Base-by-base conservation (phyloP, 1,140 invertebrate genomes). In the Trachelipus rathkii region DNA sequence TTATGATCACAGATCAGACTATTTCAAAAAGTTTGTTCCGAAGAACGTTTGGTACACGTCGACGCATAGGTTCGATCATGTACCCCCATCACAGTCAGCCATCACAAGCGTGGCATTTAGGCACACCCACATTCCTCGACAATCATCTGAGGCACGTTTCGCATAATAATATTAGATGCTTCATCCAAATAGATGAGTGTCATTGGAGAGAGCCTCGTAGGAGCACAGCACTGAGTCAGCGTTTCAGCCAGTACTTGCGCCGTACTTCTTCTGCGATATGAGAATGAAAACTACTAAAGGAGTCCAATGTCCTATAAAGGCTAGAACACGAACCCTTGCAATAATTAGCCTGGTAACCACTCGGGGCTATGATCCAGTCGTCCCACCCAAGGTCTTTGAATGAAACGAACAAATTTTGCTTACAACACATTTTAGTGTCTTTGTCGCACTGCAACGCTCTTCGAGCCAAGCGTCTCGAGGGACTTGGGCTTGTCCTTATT, bases 71-170 rank as follows among this genome's bases (percentile, higher is more conserved):
- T 33, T 33, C 33, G 33, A 60, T 19, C 50, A 4, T 19, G 19
- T 74, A 75, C 74, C 74, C 70, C 74, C 19, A 77, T 81, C 80
- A 81, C 80, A 81, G 80, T 78, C 77, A 76, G 76, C 75, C 78
- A 79, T 79, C 78, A 79, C 78, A 77, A 71, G 66, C 66, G 45
- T 23, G 19, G 24, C 24, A 70, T 68, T 77, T 81, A 81, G 72
- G 77, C 75, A 44, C 95, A 97, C 73, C 95, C 95, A 86, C 95
- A 98, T 87, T 96, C 93, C 85, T 96, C 94, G 44, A 97, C 94
- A 78, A 96, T 92, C 95, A 97, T 97, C 88, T 95, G 95, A 79
- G 95, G 95, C 83, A 98, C 87, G 86, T 96, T 93, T 81, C 93
- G 89, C 85, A 96, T 96, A 84, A 97, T 94, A 83, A 97, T 94